Base-by-base conservation (phyloP, 2,797 vertebrate genomes). In the Pampus argenteus region DNA sequence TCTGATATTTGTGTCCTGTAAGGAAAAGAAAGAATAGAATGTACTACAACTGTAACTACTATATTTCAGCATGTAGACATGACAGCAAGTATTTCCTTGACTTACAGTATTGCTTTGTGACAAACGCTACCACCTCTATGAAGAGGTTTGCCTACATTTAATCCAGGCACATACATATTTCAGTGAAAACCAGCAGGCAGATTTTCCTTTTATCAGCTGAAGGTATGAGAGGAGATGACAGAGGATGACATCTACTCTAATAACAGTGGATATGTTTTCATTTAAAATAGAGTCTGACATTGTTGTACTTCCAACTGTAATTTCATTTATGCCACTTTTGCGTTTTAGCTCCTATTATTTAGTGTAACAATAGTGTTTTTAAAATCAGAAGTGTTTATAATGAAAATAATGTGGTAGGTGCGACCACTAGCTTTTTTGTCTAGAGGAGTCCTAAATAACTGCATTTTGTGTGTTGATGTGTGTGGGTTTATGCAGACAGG, bases 401-500 rank as follows among this genome's bases (percentile, higher is more conserved):
- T 84, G 78, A 76, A 73, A 74, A 48, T 70, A 61, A 68, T 71
- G 55, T 72, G 62, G 60, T 61, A 52, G 55, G 48, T 47, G 50
- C 55, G 20, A 36, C 55, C 31, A 28, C 7, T 25, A 54, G 65
- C 60, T 66, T 70, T 70, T 84, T 56, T 64, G 59, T 73, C 34
- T 78, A 15, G 56, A 76, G 55, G 49, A 89, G 77, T 84, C 68
- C 59, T 72, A 77, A 56, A 80, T 86, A 78, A 85, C 66, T 83
- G 49, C 55, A 68, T 71, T 83, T 54, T 56, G 67, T 59, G 26
- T 72, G 18, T 81, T 66, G 56, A 52, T 61, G 50, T 68, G 48
- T 77, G 81, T 66, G 74, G 71, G 82, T 76, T 74, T 79, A 42
- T 76, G 72, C 75, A 81, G 52, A 59, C 79, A 28, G 52, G 58